Base-by-base conservation (phyloP, 2,888 invertebrate species). In the Deroplatys truncata region DNA sequence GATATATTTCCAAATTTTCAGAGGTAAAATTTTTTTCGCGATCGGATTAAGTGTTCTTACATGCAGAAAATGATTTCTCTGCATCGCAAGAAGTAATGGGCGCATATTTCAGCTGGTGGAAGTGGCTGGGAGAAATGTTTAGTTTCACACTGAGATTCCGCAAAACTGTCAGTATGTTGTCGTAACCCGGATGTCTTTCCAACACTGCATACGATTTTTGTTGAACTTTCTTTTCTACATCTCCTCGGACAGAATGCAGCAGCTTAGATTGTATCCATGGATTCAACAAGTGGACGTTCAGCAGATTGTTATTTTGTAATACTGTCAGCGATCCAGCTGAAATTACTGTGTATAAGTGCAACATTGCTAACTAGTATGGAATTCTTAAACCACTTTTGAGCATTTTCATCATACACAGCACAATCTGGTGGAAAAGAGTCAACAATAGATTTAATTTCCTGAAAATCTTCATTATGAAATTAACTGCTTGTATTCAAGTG, bases 401-500 rank as follows among this genome's bases (percentile, higher is more conserved):
- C 84, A 28, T 9, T 5, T 84, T 31, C 16, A 56, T 3, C 3
- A 16, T 1, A 1, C 56, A 56, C 49, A 49, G 56, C 56, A 56
- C 10, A 16, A 16, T 20, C 43, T 85, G 20, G 4, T 13, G 31
- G 7, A 85, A 85, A 43, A 43, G 8, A 85, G 5, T 8, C 0
- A 5, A 28, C 25, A 16, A 85, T 7, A n/a, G n/a, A 85, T 25
- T 85, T 85, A 35, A 29, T 20, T 86, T 49, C 86, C 35, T 86
- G 86, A 89, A 87, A 87, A 86, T 89, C 84, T 87, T 20, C 86
- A 16, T 31, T 85, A 28, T 92, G 92, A 90, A 91, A 91, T 89
- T 25, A 35, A 91, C 92, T 0, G 92, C 92, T 8, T 91, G 88
- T 15, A 93, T 88, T 92, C 92, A 92, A 20, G 92, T 92, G 82